A percentile compares a stretch with the other conserved stretches of the same genome.
phyloP scores from a whole-genome alignment of 2,113 vertebrate genomes.

The Lepisosteus oculatus region DNA sequence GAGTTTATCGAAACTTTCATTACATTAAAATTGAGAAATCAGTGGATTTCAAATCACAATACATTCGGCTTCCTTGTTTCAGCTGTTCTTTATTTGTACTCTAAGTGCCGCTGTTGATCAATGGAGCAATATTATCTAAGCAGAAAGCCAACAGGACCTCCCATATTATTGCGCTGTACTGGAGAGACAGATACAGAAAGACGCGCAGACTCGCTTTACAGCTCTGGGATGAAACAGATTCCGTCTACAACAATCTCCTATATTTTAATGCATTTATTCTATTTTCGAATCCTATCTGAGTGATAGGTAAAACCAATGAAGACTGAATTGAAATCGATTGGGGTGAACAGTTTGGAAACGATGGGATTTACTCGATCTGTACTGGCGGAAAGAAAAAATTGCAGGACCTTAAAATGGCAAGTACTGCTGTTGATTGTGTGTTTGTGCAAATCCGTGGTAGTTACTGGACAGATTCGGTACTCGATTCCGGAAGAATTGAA shows the following conservation, averaged over 20 bases:
- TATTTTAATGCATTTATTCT: too few species aligned
- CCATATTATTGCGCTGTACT: conserved; percentile 29
- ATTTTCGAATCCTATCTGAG: too few species aligned
- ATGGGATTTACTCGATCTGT: not conserved
- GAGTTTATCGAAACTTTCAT: not conserved
- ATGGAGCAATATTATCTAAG: conserved; percentile 41
- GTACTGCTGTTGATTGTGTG: not conserved
- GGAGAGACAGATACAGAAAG: too few species aligned
- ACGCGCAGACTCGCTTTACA: too few species aligned
- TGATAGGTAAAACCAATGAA: too few species aligned
- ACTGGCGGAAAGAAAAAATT: not conserved
- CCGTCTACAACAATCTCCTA: too few species aligned
- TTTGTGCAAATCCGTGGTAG: too few species aligned
- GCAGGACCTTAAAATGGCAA: not conserved
- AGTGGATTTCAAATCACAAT: too few species aligned
- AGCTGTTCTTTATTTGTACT: conserved; percentile 28
- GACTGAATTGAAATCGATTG: too few species aligned
- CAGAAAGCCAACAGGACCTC: conserved; percentile 21
- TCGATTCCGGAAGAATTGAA: too few species aligned
- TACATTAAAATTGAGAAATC: not conserved
- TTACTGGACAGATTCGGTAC: too few species aligned
- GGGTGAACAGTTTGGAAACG: not conserved
- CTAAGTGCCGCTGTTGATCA: conserved; percentile 31
- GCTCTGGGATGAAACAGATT: too few species aligned
- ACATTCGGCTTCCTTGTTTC: conserved; percentile 37